phyloP scores from a whole-genome alignment of 2,113 vertebrate genomes.

The Heptranchias perlo region DNA sequence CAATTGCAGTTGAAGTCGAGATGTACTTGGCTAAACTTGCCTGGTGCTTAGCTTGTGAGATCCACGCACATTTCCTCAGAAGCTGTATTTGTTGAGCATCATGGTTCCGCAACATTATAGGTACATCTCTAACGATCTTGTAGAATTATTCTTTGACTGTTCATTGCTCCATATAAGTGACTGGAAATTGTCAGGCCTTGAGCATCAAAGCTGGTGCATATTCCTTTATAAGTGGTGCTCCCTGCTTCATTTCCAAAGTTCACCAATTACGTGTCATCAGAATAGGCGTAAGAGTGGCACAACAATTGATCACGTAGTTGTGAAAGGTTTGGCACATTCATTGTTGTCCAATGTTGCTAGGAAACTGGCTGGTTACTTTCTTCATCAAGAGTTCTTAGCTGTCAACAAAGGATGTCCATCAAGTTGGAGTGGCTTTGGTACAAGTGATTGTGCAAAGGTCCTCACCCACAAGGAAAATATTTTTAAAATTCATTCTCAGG shows the following conservation, averaged over 20 bases:
- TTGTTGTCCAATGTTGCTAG: not conserved
- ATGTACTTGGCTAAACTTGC: not conserved
- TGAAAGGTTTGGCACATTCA: not conserved
- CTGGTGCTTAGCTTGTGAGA: not conserved
- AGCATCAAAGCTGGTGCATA: not conserved
- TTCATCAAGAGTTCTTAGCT: not conserved
- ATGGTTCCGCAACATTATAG: not conserved
- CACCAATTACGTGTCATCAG: not conserved
- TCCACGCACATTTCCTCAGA: not conserved
- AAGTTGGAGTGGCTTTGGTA: not conserved
- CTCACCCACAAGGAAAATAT: not conserved
- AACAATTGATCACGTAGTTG: not conserved
- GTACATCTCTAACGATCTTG: not conserved
- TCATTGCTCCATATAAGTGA: not conserved
- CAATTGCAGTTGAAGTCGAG: not conserved
- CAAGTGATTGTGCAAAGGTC: not conserved
- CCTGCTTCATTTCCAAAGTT: not conserved
- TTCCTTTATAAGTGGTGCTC: not conserved
- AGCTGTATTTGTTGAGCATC: not conserved
- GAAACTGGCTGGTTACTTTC: not conserved
- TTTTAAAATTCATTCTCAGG: no score
- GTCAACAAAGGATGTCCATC: not conserved
- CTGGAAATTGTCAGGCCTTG: not conserved
- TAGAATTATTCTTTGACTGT: not conserved
- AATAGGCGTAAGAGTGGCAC: not conserved